Conservation (phyloP, 2,888 invertebrate genomes). For the Hoplodrina blanda region DNA sequence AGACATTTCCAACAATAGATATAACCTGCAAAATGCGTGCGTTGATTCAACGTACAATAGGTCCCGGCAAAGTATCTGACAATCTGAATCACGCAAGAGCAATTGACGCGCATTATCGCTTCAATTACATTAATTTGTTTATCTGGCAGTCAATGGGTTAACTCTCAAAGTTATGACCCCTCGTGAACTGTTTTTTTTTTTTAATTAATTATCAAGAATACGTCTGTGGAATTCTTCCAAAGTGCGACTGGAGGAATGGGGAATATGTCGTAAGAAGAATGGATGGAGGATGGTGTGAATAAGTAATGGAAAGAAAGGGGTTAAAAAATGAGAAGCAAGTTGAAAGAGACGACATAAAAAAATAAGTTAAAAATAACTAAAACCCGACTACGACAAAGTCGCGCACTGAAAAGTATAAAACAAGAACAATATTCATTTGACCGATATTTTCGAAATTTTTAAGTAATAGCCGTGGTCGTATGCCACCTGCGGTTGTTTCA, state of each 20-base stretch:
- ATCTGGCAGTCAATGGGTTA: constrained; percentile 9
- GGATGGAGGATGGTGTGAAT: not conserved
- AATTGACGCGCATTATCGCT: constrained; percentile 21
- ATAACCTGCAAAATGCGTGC: not conserved
- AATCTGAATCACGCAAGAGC: constrained; percentile 23
- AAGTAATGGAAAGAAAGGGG: not conserved
- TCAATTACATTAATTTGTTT: constrained; percentile 27
- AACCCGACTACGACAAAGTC: too few relatives aligned
- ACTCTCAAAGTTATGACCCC: not conserved
- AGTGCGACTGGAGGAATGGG: not conserved
- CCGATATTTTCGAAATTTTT: too few relatives aligned
- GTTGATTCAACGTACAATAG: not conserved
- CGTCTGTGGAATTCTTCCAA: not conserved
- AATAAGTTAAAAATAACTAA: too few relatives aligned
- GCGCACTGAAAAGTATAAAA: too few relatives aligned
- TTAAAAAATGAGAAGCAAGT: not conserved
- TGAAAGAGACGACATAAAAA: too few relatives aligned
- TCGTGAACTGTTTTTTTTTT: constrained; percentile 8
- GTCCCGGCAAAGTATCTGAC: constrained; percentile 5
- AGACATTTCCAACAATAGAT: not conserved
- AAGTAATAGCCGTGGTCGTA: too few relatives aligned
- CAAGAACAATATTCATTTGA: too few relatives aligned
- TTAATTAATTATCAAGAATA: not conserved
- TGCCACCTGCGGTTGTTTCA: too few relatives aligned
- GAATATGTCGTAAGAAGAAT: not conserved